phyloP scores from a whole-genome alignment of 2,888 invertebrate species.

The Chironomus riparius region DNA sequence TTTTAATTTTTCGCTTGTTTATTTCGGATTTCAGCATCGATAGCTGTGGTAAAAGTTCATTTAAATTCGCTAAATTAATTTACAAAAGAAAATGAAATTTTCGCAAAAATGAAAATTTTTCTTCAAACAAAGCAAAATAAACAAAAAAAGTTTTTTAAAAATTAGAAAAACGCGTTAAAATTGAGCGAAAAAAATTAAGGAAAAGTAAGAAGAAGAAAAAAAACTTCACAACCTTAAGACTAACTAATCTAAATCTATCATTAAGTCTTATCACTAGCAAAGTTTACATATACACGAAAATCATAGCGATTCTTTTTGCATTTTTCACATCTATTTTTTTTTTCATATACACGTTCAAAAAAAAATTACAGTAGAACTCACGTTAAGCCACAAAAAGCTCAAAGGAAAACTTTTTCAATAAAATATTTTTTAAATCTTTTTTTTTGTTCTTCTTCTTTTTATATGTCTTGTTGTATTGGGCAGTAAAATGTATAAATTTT shows the following conservation, averaged over 20 bases:
- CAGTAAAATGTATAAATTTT: background rate
- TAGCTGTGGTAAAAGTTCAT: too few relatives aligned
- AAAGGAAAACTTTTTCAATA: constrained; percentile 3
- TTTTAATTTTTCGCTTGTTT: background rate
- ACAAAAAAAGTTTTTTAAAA: background rate
- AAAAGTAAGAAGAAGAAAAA: background rate
- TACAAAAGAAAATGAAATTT: background rate
- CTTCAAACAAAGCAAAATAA: background rate
- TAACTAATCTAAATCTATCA: constrained; percentile 15
- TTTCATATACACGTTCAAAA: background rate
- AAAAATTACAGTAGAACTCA: background rate
- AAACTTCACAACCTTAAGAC: constrained; percentile 19
- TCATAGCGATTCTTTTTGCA: constrained; percentile 18
- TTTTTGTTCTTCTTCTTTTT: background rate
- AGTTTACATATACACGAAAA: constrained; percentile 13
- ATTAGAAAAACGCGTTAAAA: background rate
- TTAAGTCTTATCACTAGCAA: constrained; percentile 20
- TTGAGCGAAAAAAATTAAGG: background rate
- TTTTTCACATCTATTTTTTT: constrained; percentile 7
- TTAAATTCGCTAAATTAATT: background rate
- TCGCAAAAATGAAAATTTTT: background rate
- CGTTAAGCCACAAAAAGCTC: constrained; percentile 9
- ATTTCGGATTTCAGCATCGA: too few relatives aligned
- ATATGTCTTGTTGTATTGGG: background rate
- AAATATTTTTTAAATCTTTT: background rate